These are phyloP conservation scores for Eumeta japonica DNA, from an alignment of 1,140 invertebrate species.

Conservation along the genomic window DNA sequence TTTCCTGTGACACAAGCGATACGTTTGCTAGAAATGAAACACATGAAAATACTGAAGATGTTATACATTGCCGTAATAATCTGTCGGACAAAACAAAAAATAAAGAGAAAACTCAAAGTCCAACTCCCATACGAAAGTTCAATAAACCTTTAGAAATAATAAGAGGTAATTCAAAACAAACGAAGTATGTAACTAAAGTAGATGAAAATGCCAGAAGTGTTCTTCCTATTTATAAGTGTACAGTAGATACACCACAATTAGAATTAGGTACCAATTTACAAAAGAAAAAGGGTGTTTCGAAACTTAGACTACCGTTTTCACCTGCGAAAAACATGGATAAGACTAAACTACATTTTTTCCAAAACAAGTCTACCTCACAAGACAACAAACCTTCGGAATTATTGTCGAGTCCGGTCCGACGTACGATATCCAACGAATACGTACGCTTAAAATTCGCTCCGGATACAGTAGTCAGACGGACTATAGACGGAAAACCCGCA, in stretches of 20 bases:
- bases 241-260: slow-evolving; percentile 21
- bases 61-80: slow-evolving; percentile 9
- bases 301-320: slow-evolving; percentile 51
- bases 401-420: slow-evolving; percentile 36
- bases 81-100: slow-evolving; percentile 20
- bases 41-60: slow-evolving; percentile 17
- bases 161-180: slow-evolving; percentile 25
- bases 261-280: slow-evolving; percentile 25
- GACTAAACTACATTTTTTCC: slow-evolving; percentile 47
- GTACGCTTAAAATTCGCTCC: slow-evolving; percentile 46
- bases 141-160: slow-evolving; percentile 36
- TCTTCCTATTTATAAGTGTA: slow-evolving; percentile 40
- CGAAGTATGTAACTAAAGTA: slow-evolving; percentile 19
- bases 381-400: slow-evolving; percentile 33
- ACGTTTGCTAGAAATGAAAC: slow-evolving; percentile 28
- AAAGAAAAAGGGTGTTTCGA: slow-evolving; percentile 37
- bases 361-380: slow-evolving; percentile 29
- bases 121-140: slow-evolving; percentile 34
- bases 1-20: slow-evolving; percentile 26
- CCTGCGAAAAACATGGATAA: slow-evolving; percentile 46
- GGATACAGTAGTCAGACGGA: slow-evolving; percentile 37
- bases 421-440: slow-evolving; percentile 52
- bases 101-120: slow-evolving; percentile 30
- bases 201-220: slow-evolving; percentile 37
- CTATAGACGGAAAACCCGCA: slow-evolving; percentile 42